A percentile compares a stretch with the other conserved stretches of the same genome.
Evolutionary conservation across 1,140 invertebrate species (phyloP).

Genomic region (Nymphalis io): DNA sequence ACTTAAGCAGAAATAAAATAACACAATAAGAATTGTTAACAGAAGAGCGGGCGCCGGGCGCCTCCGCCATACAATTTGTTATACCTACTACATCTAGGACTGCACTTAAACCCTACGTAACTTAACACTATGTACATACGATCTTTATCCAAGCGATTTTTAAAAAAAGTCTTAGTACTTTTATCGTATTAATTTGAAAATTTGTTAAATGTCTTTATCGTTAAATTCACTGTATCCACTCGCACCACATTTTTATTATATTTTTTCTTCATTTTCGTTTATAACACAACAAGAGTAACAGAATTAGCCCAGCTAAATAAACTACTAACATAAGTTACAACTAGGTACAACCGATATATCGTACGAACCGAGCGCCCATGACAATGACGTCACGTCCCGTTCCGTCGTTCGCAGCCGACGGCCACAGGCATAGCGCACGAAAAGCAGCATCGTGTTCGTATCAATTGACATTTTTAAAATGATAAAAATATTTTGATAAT

Average conservation of each 20-base stretch:
- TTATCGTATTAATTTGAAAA: slow-evolving; percentile 78
- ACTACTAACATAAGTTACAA: slow-evolving; percentile 70
- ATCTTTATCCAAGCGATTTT: slow-evolving; percentile 76
- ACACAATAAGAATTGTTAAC: slow-evolving; percentile 59
- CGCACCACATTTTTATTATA: slow-evolving; percentile 66
- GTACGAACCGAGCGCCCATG: slow-evolving; percentile 41
- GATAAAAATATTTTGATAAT: slow-evolving; percentile 69
- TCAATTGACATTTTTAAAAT: slow-evolving; percentile 66
- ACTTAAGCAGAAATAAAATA: slow-evolving; percentile 53
- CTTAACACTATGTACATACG: slow-evolving; percentile 79
- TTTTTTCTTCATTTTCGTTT: slow-evolving; percentile 61
- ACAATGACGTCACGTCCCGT: background rate
- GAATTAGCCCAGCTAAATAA: slow-evolving; percentile 72
- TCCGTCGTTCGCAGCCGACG: too few relatives aligned
- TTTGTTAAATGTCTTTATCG: slow-evolving; percentile 80
- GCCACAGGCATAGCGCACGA: slow-evolving; percentile 35
- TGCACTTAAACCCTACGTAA: slow-evolving; percentile 69
- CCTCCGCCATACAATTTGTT: slow-evolving; percentile 74
- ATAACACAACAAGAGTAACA: slow-evolving; percentile 74
- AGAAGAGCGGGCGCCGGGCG: slow-evolving; percentile 48
- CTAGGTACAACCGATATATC: slow-evolving; percentile 67
- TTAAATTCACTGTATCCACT: slow-evolving; percentile 76
- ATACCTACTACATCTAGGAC: slow-evolving; percentile 79
- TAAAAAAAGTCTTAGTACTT: slow-evolving; percentile 78
- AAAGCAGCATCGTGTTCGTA: slow-evolving; percentile 47